Base-by-base conservation (phyloP, 1,140 invertebrate genomes). In the Chironomus striatipennis region DNA sequence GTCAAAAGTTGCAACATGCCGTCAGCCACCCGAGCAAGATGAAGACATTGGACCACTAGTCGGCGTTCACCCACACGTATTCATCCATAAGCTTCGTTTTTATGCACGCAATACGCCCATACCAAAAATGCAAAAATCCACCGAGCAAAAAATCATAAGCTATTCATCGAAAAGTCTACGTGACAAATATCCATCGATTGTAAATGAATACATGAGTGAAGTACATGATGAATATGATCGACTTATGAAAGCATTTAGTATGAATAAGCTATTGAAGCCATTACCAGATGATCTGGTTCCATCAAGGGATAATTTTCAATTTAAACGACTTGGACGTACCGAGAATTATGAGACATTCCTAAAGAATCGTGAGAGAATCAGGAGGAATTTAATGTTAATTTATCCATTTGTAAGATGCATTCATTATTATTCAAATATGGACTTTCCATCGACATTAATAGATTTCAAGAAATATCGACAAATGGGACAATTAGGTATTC, bases 361-460 rank as follows among this genome's bases (percentile, higher is more conserved):
- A 9, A 83, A 81, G 75, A 87, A 85, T 80, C 84, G 86, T 24
- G 84, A 85, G 10, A 83, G 83, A 75, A 77, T 91, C 0, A 79
- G 83, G 76, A 83, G 83, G 57, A 85, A 81, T 75, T 84, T 86
- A 73, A 83, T 88, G 15, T 81, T 89, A 10, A 79, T 89, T n/a
- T 87, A 90, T 78, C 86, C 85, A 17, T 85, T 90, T 72, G 85
- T 91, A 75, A 84, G 86, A 73, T 83, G 85, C 42, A 84, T 91
- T 4, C 78, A 90, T 1, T 82, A 83, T 73, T 86, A 85, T 21
- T 86, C 88, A 1, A 82, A 85, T 12, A 79, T 78, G 18, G 81
- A 83, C 1, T 83, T 91, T 77, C 88, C 88, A 0, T 74, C 79
- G 1, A 79, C 80, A 57, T 82, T 90, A 8, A 85, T 86, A n/a